These are phyloP conservation scores for Seladonia tumulorum DNA, from an alignment of 2,888 invertebrate genomes.

Conservation along the genomic window DNA sequence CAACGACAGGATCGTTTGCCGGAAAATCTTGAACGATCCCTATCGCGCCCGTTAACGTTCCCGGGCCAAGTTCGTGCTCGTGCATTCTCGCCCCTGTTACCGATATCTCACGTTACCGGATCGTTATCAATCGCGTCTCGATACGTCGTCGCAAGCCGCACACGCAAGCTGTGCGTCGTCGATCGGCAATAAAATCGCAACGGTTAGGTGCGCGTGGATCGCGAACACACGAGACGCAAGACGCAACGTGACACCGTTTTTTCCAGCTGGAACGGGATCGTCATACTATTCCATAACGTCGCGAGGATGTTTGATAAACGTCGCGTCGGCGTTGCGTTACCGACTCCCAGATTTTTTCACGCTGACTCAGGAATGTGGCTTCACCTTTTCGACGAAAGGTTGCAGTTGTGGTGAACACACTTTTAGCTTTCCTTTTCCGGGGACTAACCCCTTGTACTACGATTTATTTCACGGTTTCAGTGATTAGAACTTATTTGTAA, in stretches of 20 bases:
- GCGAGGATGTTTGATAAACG: constrained; percentile 19
- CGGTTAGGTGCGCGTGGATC: background rate
- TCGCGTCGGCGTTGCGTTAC: constrained; percentile 28
- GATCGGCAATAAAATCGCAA: background rate
- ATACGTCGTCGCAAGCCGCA: background rate
- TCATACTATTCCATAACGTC: constrained; percentile 22
- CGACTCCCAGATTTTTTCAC: constrained; percentile 25
- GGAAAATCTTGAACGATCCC: background rate
- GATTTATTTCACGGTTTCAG: no score
- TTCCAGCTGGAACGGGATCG: background rate
- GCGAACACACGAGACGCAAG: background rate
- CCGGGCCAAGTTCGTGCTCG: background rate
- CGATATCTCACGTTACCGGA: background rate
- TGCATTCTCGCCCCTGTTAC: background rate
- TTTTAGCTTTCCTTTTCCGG: no score
- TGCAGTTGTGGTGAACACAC: no score
- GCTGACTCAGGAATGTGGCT: constrained; percentile 34
- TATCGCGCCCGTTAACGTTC: background rate
- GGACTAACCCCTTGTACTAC: no score
- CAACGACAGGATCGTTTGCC: background rate
- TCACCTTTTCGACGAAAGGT: background rate
- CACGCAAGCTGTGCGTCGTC: background rate
- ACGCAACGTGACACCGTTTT: constrained; percentile 24
- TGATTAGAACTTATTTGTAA: no score
- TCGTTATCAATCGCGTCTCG: background rate